Evolutionary conservation across 2,797 vertebrate genomes (phyloP).

Genomic region (Anas bahamensis): DNA sequence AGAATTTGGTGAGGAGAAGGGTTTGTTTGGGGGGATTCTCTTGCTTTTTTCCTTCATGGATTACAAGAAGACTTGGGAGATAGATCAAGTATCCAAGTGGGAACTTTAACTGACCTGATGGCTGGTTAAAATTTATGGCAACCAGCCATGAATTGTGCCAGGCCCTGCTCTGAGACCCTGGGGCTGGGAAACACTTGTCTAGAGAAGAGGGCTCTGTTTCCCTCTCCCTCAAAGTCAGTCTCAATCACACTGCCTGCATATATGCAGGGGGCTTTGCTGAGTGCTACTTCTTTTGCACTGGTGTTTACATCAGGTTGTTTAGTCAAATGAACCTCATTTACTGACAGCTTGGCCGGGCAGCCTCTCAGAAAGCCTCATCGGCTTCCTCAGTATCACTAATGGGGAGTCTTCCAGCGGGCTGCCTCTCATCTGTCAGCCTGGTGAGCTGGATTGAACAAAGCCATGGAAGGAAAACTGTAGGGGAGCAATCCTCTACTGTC

Average conservation of each 20-base stretch:
- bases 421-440: not conserved
- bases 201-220: not conserved
- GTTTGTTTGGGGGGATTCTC: not conserved
- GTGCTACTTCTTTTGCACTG: not conserved
- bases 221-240: not conserved
- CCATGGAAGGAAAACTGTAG: not conserved
- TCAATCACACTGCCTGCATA: not conserved
- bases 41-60: not conserved
- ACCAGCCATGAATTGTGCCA: not conserved
- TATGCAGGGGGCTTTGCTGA: not conserved
- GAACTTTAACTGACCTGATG: not conserved
- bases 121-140: no score
- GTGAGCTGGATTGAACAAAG: not conserved
- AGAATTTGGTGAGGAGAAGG: not conserved
- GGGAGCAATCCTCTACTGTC: conserved; percentile 50
- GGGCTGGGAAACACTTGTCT: not conserved
- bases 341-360: not conserved
- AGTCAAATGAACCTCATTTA: not conserved
- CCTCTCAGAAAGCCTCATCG: not conserved
- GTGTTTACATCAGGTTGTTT: not conserved
- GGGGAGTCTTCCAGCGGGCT: not conserved
- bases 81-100: not conserved
- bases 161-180: not conserved
- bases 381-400: not conserved
- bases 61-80: not conserved